Evolutionary conservation across 2,888 invertebrate genomes (phyloP).

Genomic region (Lasioglossum leucozonium): DNA sequence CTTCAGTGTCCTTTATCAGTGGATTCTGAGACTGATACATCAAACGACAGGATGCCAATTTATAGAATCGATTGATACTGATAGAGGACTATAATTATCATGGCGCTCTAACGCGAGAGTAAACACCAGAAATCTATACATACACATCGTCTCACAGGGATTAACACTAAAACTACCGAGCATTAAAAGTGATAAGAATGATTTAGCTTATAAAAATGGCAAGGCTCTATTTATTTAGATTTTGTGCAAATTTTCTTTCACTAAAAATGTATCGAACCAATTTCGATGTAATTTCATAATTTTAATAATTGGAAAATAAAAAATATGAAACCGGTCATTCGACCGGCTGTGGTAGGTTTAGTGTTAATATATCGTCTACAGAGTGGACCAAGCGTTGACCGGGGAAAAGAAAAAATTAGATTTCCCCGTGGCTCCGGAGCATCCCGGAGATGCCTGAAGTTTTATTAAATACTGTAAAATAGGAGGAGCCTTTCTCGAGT

Average conservation of each 20-base stretch:
- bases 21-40: not conserved
- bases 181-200: no score
- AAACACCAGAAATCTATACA: not conserved
- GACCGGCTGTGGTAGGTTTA: no score
- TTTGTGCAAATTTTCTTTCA: no score
- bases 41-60: no score
- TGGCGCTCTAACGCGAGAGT: not conserved
- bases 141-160: not conserved
- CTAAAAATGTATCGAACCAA: no score
- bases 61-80: conserved; percentile 15
- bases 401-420: not conserved
- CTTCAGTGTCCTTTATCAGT: not conserved
- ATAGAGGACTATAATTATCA: not conserved
- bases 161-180: no score
- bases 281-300: no score
- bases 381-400: not conserved
- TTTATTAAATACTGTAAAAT: not conserved
- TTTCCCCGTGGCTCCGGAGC: not conserved
- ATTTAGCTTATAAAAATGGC: no score
- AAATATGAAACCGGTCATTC: no score
- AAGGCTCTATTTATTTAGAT: no score
- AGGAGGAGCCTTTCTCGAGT: no score
- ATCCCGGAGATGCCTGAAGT: not conserved
- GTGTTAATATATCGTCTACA: not conserved
- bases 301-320: no score